Evolutionary conservation across 2,113 vertebrate species (phyloP).

Genomic region (Vulpes vulpes): DNA sequence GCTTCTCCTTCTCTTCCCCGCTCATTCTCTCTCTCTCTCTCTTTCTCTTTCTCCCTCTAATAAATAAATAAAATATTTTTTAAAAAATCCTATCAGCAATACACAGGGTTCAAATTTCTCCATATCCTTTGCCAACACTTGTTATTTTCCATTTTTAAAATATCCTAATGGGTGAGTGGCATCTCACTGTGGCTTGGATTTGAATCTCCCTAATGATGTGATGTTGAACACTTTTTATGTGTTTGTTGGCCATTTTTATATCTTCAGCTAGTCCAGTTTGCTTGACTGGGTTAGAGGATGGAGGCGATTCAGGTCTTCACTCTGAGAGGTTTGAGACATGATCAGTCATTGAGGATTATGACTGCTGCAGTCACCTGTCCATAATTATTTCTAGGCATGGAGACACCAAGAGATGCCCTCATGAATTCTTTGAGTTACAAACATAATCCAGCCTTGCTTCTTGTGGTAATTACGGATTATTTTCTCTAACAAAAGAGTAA

Average conservation of each 20-base stretch:
- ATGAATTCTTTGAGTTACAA: neutral
- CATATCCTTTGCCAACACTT: neutral
- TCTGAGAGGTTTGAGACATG: neutral
- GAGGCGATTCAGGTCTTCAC: neutral
- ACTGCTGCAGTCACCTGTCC: neutral
- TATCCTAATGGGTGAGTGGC: neutral
- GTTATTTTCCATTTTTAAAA: neutral
- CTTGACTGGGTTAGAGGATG: neutral
- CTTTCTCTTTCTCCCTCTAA: neutral
- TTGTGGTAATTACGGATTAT: neutral
- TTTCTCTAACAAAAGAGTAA: conserved; percentile 2
- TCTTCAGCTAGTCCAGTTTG: neutral
- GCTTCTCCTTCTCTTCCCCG: neutral
- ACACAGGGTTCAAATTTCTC: neutral
- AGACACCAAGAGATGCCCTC: neutral
- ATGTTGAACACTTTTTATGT: neutral
- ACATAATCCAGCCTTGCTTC: neutral
- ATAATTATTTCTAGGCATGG: neutral
- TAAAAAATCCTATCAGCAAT: neutral
- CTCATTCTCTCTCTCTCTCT: neutral
- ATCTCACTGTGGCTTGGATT: neutral
- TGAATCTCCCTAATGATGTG: neutral
- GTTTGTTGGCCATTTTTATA: neutral
- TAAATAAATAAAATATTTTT: neutral
- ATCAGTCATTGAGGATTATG: neutral